phyloP scores from a whole-genome alignment of 1,140 invertebrate genomes.

The Caenorhabditis remanei region DNA sequence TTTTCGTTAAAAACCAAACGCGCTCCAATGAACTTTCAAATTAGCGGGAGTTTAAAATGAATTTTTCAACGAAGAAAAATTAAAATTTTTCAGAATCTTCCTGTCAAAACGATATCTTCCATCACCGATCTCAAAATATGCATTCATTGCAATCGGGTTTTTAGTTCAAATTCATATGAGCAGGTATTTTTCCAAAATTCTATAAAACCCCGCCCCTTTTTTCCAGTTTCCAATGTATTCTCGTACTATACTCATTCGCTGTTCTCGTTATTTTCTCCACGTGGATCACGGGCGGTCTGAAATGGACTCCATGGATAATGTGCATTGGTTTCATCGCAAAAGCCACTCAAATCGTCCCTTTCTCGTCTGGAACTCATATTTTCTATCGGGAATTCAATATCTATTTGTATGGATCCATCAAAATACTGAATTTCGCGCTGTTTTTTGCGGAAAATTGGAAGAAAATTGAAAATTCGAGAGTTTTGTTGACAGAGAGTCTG shows the following conservation, averaged over 20 bases:
- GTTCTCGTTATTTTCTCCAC: slow-evolving; percentile 1
- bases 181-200: slow-evolving; percentile 36
- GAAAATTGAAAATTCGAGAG: neutral
- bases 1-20: neutral
- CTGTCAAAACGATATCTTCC: slow-evolving; percentile 28
- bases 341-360: slow-evolving; percentile 61
- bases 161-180: slow-evolving; percentile 56
- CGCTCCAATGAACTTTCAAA: neutral
- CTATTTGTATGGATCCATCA: slow-evolving; percentile 67
- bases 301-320: slow-evolving; percentile 59
- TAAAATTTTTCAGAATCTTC: neutral
- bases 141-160: slow-evolving; percentile 35
- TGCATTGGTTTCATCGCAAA: slow-evolving; percentile 62
- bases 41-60: neutral
- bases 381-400: slow-evolving; percentile 70
- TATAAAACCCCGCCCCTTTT: neutral
- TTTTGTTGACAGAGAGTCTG: neutral
- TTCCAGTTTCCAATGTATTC: slow-evolving; percentile 54
- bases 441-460: slow-evolving; percentile 36
- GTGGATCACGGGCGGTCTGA: neutral
- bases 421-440: slow-evolving; percentile 68
- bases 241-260: slow-evolving; percentile 54
- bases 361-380: slow-evolving; percentile 29
- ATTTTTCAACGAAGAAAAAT: too few relatives aligned
- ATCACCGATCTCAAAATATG: neutral